These are phyloP conservation scores for Pyrrhosoma nymphula DNA, from an alignment of 2,888 invertebrate species.

Conservation along the genomic window DNA sequence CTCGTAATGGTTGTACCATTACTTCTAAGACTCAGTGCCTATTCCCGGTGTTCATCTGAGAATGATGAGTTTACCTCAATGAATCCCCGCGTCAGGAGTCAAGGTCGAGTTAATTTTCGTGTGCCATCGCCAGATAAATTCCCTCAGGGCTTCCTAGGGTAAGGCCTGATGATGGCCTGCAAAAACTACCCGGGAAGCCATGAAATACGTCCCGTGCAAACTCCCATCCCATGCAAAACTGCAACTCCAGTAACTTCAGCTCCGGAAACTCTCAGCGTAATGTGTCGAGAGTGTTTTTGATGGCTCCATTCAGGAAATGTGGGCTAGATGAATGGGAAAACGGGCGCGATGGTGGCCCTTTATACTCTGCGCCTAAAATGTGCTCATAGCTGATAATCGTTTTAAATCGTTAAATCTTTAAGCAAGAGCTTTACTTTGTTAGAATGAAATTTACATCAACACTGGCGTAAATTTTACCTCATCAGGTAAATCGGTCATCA, in stretches of 20 bases:
- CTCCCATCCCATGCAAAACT: not conserved
- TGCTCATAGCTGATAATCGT: not conserved
- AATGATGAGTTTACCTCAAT: not conserved
- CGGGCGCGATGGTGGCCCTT: not conserved
- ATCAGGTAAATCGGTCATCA: too few species aligned
- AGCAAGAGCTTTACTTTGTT: not conserved
- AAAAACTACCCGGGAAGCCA: not conserved
- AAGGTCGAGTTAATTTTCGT: not conserved
- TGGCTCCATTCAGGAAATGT: not conserved
- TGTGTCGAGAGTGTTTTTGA: not conserved
- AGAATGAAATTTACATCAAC: not conserved
- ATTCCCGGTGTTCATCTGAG: not conserved
- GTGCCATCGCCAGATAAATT: slow-evolving; percentile 7
- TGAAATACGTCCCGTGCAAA: not conserved
- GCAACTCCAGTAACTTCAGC: not conserved
- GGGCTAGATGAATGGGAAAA: not conserved
- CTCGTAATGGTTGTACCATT: not conserved
- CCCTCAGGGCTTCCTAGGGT: not conserved
- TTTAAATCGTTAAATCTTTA: not conserved
- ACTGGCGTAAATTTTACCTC: not conserved
- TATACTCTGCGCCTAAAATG: not conserved
- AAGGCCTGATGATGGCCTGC: not conserved
- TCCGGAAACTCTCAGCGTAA: not conserved
- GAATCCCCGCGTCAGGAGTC: not conserved
- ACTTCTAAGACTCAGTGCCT: not conserved